phyloP scores from a whole-genome alignment of 2,888 invertebrate species.

The Teleiodes luculella region DNA sequence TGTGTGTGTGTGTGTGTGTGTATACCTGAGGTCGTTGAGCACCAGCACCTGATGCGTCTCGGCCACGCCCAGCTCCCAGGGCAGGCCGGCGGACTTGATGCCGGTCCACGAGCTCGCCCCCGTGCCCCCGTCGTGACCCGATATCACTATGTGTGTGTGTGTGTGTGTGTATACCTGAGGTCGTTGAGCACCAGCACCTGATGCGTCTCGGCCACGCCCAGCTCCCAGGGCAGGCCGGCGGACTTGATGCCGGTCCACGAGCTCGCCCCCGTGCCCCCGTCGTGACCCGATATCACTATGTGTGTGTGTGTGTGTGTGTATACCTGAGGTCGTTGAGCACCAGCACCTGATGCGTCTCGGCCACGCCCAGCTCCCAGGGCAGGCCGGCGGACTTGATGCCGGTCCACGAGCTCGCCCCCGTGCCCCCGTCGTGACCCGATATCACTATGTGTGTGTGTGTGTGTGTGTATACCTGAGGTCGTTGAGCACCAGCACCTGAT shows the following conservation, averaged over 20 bases:
- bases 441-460: too few species aligned
- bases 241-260: conserved; percentile 99
- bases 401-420: too few species aligned
- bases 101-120: conserved; percentile 99
- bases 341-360: too few species aligned
- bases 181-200: conserved; percentile 97
- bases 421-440: too few species aligned
- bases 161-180: conserved; percentile 17
- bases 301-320: too few species aligned
- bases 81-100: conserved; percentile 97
- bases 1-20: background rate
- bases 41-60: conserved; percentile 99
- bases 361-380: too few species aligned
- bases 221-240: conserved; percentile 98
- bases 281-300: conserved; percentile 98
- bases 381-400: too few species aligned
- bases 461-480: too few species aligned
- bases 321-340: too few species aligned
- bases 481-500: too few species aligned
- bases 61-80: conserved; percentile 98
- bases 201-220: conserved; percentile 98
- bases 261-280: conserved; percentile 99
- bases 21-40: conserved; percentile 83
- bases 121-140: conserved; percentile 99
- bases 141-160: conserved; percentile 96